These are phyloP conservation scores for Dicyrtoma fusca DNA, from an alignment of 2,888 invertebrate genomes.

Conservation along the genomic window DNA sequence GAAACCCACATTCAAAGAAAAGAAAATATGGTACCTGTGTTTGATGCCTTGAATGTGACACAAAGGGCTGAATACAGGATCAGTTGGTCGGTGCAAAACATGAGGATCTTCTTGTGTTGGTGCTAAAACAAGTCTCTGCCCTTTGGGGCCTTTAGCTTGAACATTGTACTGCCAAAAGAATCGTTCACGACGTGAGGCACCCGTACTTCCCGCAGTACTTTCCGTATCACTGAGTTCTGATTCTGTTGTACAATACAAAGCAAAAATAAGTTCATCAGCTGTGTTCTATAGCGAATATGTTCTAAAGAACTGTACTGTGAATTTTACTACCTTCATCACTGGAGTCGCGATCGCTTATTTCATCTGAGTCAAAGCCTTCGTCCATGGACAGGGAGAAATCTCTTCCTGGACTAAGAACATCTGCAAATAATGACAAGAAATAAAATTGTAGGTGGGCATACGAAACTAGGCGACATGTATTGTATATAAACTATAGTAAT, in stretches of 20 bases:
- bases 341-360: constrained; percentile 55
- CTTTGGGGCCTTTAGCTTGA: constrained; percentile 96
- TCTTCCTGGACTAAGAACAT: constrained; percentile 77
- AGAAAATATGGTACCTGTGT: constrained; percentile 73
- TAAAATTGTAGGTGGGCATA: background rate
- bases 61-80: constrained; percentile 93
- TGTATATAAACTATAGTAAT: constrained; percentile 13
- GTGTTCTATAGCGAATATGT: background rate
- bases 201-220: constrained; percentile 55
- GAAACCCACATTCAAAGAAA: too few relatives aligned
- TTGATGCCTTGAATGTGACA: constrained; percentile 89
- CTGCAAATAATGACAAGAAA: constrained; percentile 60
- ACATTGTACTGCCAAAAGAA: constrained; percentile 99
- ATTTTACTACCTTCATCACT: constrained; percentile 54
- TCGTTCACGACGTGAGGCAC: constrained; percentile 64
- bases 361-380: constrained; percentile 68
- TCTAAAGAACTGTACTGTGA: background rate
- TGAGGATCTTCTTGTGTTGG: constrained; percentile 90
- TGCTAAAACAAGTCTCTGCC: constrained; percentile 82
- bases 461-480: background rate
- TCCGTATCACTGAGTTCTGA: constrained; percentile 57
- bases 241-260: constrained; percentile 38
- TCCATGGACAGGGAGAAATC: constrained; percentile 56
- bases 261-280: background rate
- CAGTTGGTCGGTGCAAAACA: constrained; percentile 82